Percentiles rank a stretch among this genome's conserved stretches.
Conservation (phyloP, 2,888 invertebrate genomes). For the Boloria euphrosyne region DNA sequence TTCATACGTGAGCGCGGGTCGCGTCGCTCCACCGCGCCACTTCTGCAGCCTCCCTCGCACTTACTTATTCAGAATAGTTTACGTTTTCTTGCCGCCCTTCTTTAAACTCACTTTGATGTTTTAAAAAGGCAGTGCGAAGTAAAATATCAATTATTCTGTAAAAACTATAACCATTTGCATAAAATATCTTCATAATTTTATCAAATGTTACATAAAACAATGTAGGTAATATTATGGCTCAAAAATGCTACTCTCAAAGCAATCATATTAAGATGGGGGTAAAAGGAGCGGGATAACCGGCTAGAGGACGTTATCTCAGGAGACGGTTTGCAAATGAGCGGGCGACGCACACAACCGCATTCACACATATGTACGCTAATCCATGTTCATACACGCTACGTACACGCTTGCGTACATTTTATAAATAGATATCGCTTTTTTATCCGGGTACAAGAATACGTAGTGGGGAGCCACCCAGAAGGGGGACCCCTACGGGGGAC, state of each 20-base stretch:
- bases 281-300: slow-evolving; percentile 80
- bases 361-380: slow-evolving; percentile 63
- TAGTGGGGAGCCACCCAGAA: slow-evolving; percentile 69
- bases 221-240: slow-evolving; percentile 67
- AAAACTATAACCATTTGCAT: neutral
- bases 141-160: slow-evolving; percentile 41
- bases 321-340: slow-evolving; percentile 83
- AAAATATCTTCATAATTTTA: no score
- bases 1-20: slow-evolving; percentile 81
- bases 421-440: slow-evolving; percentile 83
- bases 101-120: slow-evolving; percentile 11
- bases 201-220: neutral
- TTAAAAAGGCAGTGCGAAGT: slow-evolving; percentile 40
- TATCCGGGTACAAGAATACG: slow-evolving; percentile 80
- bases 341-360: slow-evolving; percentile 63
- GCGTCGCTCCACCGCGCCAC: slow-evolving; percentile 33
- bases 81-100: slow-evolving; percentile 11
- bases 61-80: slow-evolving; percentile 71
- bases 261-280: slow-evolving; percentile 79
- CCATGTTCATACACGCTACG: slow-evolving; percentile 69
- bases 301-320: slow-evolving; percentile 80
- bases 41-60: slow-evolving; percentile 41
- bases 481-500: slow-evolving; percentile 78
- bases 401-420: slow-evolving; percentile 77
- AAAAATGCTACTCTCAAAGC: slow-evolving; percentile 73